These are phyloP conservation scores for Sinelater perroti DNA, from an alignment of 2,888 invertebrate genomes.

Conservation along the genomic window DNA sequence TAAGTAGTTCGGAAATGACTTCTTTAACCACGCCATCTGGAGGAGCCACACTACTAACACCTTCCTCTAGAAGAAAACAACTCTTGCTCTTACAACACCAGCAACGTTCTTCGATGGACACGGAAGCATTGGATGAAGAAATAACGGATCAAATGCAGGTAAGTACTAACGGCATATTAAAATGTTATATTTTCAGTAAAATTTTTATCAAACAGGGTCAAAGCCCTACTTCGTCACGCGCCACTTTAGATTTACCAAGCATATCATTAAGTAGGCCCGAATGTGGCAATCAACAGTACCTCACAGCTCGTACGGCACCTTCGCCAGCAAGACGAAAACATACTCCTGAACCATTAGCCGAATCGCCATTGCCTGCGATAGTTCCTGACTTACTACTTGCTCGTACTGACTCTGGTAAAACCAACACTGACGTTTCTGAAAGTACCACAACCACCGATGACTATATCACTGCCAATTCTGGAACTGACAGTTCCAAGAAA, in stretches of 20 bases:
- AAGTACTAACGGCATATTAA: no score
- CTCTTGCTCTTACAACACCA: slow-evolving; percentile 82
- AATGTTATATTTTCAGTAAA: background rate
- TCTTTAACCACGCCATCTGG: slow-evolving; percentile 64
- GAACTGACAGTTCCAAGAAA: slow-evolving; percentile 71
- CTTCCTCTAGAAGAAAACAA: slow-evolving; percentile 81
- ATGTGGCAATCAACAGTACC: slow-evolving; percentile 45
- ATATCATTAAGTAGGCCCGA: slow-evolving; percentile 43
- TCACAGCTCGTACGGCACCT: slow-evolving; percentile 43
- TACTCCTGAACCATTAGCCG: slow-evolving; percentile 46
- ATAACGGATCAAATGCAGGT: slow-evolving; percentile 70
- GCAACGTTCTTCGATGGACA: slow-evolving; percentile 86
- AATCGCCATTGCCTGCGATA: slow-evolving; percentile 55
- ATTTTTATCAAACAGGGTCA: slow-evolving; percentile 28
- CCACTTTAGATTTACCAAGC: slow-evolving; percentile 41
- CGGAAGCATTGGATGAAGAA: slow-evolving; percentile 81
- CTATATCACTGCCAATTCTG: slow-evolving; percentile 86
- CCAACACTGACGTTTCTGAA: slow-evolving; percentile 84
- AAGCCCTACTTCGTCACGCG: slow-evolving; percentile 39
- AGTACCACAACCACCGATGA: slow-evolving; percentile 87
- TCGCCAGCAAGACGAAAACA: slow-evolving; percentile 45
- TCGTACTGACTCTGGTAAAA: slow-evolving; percentile 76
- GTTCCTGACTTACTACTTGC: slow-evolving; percentile 66
- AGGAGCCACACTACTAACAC: slow-evolving; percentile 73
- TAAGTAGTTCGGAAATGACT: slow-evolving; percentile 62